These are phyloP conservation scores for Odiellus spinosus DNA, from an alignment of 2,888 invertebrate species.

Conservation along the genomic window DNA sequence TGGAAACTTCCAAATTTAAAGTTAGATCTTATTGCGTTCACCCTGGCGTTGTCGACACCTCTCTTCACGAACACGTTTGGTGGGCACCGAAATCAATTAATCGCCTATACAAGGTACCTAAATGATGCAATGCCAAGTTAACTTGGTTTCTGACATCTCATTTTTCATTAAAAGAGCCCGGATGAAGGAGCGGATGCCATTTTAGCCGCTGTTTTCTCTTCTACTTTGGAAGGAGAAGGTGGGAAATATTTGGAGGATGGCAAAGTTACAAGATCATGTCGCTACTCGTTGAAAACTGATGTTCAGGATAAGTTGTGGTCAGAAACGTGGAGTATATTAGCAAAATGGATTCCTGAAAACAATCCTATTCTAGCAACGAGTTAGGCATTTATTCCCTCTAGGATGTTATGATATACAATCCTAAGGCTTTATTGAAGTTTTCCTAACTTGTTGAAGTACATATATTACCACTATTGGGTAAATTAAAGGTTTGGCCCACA, in stretches of 20 bases:
- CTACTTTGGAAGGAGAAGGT: constrained; percentile 51
- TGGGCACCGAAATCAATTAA: constrained; percentile 47
- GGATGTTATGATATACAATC: no score
- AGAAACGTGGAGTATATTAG: constrained; percentile 33
- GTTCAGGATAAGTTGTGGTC: constrained; percentile 51
- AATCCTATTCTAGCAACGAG: no score
- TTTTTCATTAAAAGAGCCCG: constrained; percentile 39
- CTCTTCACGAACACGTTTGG: constrained; percentile 48
- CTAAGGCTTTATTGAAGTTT: no score
- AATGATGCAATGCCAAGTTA: no score
- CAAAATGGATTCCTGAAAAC: constrained; percentile 11
- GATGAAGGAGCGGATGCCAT: constrained; percentile 63
- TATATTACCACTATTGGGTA: no score
- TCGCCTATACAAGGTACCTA: constrained; percentile 50
- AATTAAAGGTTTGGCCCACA: no score
- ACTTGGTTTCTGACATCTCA: no score
- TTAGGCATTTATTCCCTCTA: no score
- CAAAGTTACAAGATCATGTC: constrained; percentile 26
- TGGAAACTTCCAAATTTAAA: constrained; percentile 36
- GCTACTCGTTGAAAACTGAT: constrained; percentile 38
- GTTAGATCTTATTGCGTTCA: constrained; percentile 60
- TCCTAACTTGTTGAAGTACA: no score
- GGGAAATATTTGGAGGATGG: constrained; percentile 73
- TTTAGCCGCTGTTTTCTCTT: constrained; percentile 56
- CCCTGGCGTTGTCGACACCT: constrained; percentile 74